Percentiles rank a stretch among this genome's conserved stretches.
phyloP scores from a whole-genome alignment of 2,888 invertebrate species.

The Priocnemis perturbator region DNA sequence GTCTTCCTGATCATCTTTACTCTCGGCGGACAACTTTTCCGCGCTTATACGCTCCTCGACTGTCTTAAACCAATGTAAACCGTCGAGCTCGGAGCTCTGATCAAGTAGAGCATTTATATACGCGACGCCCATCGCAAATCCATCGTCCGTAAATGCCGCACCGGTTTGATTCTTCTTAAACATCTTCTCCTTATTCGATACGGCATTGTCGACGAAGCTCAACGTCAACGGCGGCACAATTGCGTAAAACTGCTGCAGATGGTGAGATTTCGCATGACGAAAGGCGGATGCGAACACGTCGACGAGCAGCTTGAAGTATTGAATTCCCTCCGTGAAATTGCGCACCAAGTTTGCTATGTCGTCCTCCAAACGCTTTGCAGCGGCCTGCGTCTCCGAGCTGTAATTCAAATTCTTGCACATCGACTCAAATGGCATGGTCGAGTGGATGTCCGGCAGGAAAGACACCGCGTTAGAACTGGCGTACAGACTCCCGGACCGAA shows the following conservation, averaged over 20 bases:
- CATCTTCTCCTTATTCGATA: slow-evolving; percentile 94
- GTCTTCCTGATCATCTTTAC: slow-evolving; percentile 80
- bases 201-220: slow-evolving; percentile 95
- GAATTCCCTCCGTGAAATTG: slow-evolving; percentile 92
- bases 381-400: slow-evolving; percentile 79
- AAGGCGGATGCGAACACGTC: slow-evolving; percentile 95
- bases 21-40: slow-evolving; percentile 81
- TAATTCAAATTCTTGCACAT: slow-evolving; percentile 80
- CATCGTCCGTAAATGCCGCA: slow-evolving; percentile 97
- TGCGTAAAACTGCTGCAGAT: slow-evolving; percentile 93
- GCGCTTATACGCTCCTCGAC: slow-evolving; percentile 84
- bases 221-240: slow-evolving; percentile 95
- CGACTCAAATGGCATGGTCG: slow-evolving; percentile 80
- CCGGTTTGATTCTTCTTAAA: slow-evolving; percentile 92
- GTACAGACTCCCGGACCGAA: slow-evolving; percentile 94
- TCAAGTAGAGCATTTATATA: slow-evolving; percentile 94
- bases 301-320: slow-evolving; percentile 91
- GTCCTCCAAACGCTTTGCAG: slow-evolving; percentile 85
- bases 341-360: slow-evolving; percentile 87
- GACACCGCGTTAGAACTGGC: slow-evolving; percentile 93
- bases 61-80: slow-evolving; percentile 96
- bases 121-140: slow-evolving; percentile 97
- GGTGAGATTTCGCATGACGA: slow-evolving; percentile 89
- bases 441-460: slow-evolving; percentile 89
- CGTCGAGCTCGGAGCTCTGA: slow-evolving; percentile 90